Conservation (phyloP, 2,113 vertebrate genomes). For the Apodemus speciosus region DNA sequence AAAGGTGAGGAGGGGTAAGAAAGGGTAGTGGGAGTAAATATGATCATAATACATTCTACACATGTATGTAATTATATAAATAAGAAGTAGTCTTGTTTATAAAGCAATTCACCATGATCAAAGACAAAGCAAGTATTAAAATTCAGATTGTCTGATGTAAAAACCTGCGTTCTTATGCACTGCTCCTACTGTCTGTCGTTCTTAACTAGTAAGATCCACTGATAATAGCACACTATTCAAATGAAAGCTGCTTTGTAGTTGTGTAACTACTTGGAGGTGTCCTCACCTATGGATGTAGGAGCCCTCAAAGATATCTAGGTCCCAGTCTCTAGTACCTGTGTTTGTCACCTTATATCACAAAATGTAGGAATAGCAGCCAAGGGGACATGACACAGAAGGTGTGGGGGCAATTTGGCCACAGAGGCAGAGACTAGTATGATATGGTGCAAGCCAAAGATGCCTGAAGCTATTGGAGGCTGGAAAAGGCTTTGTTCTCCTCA, state of each 20-base stretch:
- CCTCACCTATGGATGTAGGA: background rate
- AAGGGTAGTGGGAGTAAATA: background rate
- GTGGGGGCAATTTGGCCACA: background rate
- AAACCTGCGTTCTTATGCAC: background rate
- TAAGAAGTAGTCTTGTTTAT: background rate
- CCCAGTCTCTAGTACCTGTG: background rate
- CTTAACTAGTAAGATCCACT: background rate
- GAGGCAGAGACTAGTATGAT: background rate
- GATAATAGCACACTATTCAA: background rate
- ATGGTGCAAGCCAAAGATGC: background rate
- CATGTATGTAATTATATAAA: background rate
- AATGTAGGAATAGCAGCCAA: background rate
- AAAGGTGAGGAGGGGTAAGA: background rate
- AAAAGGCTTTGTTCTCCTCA: background rate
- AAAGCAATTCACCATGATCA: background rate
- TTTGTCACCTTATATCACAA: background rate
- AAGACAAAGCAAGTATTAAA: background rate
- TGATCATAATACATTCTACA: background rate
- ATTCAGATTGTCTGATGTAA: background rate
- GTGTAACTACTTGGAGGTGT: background rate
- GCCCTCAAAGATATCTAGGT: background rate
- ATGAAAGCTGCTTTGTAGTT: background rate
- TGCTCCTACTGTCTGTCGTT: background rate
- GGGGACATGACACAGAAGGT: background rate
- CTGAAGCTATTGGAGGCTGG: accelerated